Evolutionary conservation across 2,797 vertebrate species (phyloP).

Genomic region (Taeniopygia guttata): DNA sequence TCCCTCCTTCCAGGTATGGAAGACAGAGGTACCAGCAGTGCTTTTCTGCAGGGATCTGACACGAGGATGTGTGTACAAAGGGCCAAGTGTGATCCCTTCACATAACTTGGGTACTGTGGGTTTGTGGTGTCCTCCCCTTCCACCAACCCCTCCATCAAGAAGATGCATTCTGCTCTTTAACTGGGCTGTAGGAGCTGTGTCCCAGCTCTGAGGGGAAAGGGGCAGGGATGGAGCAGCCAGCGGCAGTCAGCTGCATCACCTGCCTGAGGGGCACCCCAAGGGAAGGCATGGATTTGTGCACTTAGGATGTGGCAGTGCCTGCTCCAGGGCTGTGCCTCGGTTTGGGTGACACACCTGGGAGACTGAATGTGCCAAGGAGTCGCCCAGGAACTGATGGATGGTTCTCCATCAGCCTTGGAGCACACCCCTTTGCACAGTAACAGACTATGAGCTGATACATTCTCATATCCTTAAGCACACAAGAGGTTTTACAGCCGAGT

Average conservation of each 20-base stretch:
- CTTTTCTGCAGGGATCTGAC: not conserved
- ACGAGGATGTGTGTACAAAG: rapidly evolving
- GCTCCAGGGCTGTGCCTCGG: rapidly evolving
- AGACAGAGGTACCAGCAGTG: not conserved
- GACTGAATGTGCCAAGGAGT: not conserved
- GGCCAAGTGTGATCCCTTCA: rapidly evolving
- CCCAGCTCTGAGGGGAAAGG: not conserved
- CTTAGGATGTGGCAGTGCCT: not conserved
- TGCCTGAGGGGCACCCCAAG: not conserved
- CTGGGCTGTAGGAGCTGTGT: not conserved
- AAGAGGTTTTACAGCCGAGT: not conserved
- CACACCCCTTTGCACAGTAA: not conserved
- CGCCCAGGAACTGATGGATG: not conserved
- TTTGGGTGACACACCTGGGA: not conserved
- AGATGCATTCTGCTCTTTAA: rapidly evolving
- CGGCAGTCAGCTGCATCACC: rapidly evolving
- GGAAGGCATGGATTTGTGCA: not conserved
- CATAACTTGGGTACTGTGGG: rapidly evolving
- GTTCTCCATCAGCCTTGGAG: not conserved
- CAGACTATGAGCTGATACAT: not conserved
- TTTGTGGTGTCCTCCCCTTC: not conserved
- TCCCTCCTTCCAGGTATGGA: not conserved
- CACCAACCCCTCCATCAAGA: not conserved
- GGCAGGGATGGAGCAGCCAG: not conserved
- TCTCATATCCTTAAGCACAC: not conserved